These are phyloP conservation scores for Cloeon dipterum DNA, from an alignment of 2,888 invertebrate species.

Conservation along the genomic window DNA sequence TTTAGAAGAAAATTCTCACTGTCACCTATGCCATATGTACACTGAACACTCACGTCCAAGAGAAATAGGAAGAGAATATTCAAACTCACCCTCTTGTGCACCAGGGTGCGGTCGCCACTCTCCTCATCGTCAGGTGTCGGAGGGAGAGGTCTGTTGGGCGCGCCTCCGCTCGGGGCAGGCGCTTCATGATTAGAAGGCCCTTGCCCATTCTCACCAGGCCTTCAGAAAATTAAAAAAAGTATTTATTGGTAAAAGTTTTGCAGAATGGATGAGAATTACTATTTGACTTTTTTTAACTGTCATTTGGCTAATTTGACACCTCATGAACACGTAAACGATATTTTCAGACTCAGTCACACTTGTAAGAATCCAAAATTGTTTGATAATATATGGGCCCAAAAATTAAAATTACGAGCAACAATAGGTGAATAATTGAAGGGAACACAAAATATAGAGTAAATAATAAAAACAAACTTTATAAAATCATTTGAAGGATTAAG, in stretches of 20 bases:
- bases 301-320: too few relatives aligned
- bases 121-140: conserved; percentile 88
- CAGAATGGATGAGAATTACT: not conserved
- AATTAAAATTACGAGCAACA: too few relatives aligned
- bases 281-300: not conserved
- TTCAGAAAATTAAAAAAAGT: conserved; percentile 10
- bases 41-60: too few relatives aligned
- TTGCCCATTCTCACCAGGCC: conserved; percentile 19
- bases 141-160: conserved; percentile 80
- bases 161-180: conserved; percentile 21
- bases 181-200: not conserved
- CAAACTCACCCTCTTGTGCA: conserved; percentile 69
- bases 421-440: too few relatives aligned
- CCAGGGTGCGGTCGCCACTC: conserved; percentile 67
- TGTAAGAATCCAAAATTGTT: too few relatives aligned
- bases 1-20: too few relatives aligned
- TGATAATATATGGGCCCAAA: too few relatives aligned
- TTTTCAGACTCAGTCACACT: too few relatives aligned
- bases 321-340: too few relatives aligned
- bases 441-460: not conserved
- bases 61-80: too few relatives aligned
- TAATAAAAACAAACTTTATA: not conserved
- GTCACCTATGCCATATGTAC: too few relatives aligned
- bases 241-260: not conserved
- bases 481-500: too few relatives aligned